phyloP scores from a whole-genome alignment of 2,888 invertebrate genomes.

The Drosophila gaucha region DNA sequence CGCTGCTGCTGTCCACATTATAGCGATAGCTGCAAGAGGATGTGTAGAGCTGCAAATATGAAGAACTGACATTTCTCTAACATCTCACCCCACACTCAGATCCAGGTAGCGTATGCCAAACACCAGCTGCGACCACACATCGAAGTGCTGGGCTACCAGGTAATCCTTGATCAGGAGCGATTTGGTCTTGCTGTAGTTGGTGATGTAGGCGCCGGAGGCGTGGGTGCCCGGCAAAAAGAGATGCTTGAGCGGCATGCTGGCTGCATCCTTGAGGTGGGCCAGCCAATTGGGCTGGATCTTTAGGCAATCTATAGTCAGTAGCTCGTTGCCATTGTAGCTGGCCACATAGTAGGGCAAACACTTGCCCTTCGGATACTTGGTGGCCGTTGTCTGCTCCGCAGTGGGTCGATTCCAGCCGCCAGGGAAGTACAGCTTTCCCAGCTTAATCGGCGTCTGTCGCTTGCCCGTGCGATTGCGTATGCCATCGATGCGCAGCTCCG shows the following conservation, averaged over 20 bases:
- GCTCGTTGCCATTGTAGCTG: constrained; percentile 87
- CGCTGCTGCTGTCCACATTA: constrained; percentile 51
- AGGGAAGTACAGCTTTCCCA: constrained; percentile 87
- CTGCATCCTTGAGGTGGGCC: constrained; percentile 86
- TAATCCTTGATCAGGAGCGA: constrained; percentile 80
- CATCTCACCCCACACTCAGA: constrained; percentile 90
- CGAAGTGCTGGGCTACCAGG: constrained; percentile 89
- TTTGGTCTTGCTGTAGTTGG: constrained; percentile 68
- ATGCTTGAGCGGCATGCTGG: constrained; percentile 75
- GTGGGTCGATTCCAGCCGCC: constrained; percentile 87
- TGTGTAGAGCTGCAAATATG: background rate
- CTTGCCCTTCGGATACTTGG: constrained; percentile 84
- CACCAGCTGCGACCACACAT: constrained; percentile 93
- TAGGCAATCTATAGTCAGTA: constrained; percentile 88
- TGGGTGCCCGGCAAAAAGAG: constrained; percentile 86
- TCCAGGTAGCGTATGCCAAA: constrained; percentile 93
- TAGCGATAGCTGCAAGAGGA: constrained; percentile 56
- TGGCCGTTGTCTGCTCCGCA: constrained; percentile 60
- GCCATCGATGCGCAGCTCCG: constrained; percentile 72
- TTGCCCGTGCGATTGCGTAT: constrained; percentile 86
- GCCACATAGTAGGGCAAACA: constrained; percentile 91
- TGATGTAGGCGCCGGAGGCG: constrained; percentile 87
- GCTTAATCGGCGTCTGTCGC: constrained; percentile 68
- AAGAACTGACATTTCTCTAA: too few species aligned
- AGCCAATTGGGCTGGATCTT: constrained; percentile 95